Conservation (phyloP, 2,797 vertebrate species). For the Vultur gryphus region DNA sequence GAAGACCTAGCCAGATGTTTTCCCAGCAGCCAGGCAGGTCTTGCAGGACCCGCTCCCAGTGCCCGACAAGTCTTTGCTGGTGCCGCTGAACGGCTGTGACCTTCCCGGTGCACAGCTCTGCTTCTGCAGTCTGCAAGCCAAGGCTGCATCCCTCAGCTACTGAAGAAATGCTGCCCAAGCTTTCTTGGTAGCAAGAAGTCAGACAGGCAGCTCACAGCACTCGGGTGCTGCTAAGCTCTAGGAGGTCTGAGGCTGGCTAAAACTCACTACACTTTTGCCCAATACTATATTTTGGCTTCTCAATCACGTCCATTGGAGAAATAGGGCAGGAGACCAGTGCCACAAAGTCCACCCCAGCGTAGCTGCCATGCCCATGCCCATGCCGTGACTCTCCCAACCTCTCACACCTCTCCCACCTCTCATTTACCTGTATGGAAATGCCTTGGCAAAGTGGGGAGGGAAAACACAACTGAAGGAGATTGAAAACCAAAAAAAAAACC, state of each 20-base stretch:
- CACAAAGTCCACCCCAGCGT: accelerated
- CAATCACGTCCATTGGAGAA: neutral
- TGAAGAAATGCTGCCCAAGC: neutral
- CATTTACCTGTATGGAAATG: neutral
- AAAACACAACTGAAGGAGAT: neutral
- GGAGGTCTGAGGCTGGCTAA: neutral
- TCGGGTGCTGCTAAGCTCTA: neutral
- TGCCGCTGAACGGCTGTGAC: accelerated
- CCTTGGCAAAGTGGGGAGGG: neutral
- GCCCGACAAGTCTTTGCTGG: neutral
- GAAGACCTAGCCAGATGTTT: neutral
- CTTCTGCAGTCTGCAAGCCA: neutral
- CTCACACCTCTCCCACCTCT: neutral
- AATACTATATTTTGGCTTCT: neutral
- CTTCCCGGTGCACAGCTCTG: neutral
- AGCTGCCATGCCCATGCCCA: neutral
- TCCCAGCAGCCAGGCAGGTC: neutral
- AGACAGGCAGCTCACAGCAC: neutral
- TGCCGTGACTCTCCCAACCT: neutral
- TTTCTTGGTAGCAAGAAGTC: neutral
- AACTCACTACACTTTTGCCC: neutral
- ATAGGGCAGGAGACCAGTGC: neutral
- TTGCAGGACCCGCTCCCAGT: neutral
- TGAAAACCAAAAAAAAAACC: neutral
- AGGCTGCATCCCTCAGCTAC: neutral